A percentile compares a stretch with the other conserved stretches of the same genome.
Conservation (phyloP, 2,113 vertebrate species). For the Pyxicephalus adspersus region DNA sequence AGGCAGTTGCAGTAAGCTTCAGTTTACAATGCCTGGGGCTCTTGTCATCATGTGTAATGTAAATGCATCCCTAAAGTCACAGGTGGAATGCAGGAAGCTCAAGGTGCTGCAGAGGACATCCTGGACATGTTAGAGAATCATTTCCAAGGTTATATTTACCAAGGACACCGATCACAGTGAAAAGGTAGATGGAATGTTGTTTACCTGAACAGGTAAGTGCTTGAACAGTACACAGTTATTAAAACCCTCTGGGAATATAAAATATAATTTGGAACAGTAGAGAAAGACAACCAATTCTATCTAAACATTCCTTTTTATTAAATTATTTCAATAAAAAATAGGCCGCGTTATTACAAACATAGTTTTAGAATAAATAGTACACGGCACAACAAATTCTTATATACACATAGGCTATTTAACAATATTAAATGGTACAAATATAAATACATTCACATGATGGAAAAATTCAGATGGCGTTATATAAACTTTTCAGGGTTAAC, state of each 20-base stretch:
- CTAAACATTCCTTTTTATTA: neutral
- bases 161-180: too few species aligned
- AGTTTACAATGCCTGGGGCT: neutral
- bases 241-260: too few species aligned
- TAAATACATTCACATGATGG: neutral
- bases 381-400: constrained; percentile 14
- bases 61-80: neutral
- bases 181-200: too few species aligned
- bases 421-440: neutral
- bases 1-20: too few species aligned
- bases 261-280: neutral
- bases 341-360: neutral
- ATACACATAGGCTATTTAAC: neutral
- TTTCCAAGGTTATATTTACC: too few species aligned
- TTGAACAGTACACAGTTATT: too few species aligned
- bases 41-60: neutral
- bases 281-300: neutral
- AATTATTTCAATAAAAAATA: constrained; percentile 5
- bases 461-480: neutral
- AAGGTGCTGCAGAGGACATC: too few species aligned
- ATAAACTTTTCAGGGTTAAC: neutral
- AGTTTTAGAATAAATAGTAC: constrained; percentile 35
- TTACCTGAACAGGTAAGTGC: too few species aligned
- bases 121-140: too few species aligned
- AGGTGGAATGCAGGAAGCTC: neutral